phyloP scores from a whole-genome alignment of 2,888 invertebrate genomes.

The Acanthosepion esculentum region DNA sequence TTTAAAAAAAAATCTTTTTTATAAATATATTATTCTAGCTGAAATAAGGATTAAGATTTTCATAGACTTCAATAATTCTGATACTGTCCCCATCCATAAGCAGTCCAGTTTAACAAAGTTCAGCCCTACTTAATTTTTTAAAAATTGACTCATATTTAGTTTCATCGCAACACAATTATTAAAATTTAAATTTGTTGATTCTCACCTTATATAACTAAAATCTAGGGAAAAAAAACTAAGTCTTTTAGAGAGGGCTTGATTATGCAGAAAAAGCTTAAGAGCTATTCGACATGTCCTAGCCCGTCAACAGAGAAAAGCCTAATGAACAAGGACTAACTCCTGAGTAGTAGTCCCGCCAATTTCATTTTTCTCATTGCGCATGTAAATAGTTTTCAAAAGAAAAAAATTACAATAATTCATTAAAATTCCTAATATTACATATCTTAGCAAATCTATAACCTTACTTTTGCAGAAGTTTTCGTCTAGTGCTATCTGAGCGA shows the following conservation, averaged over 20 bases:
- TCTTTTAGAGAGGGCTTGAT: background rate
- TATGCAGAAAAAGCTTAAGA: background rate
- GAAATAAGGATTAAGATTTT: background rate
- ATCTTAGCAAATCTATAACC: background rate
- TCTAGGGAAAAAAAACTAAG: background rate
- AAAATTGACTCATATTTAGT: background rate
- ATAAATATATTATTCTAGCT: background rate
- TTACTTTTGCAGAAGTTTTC: background rate
- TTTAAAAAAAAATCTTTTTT: background rate
- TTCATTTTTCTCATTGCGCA: conserved; percentile 42
- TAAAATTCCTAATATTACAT: background rate
- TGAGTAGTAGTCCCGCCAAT: conserved; percentile 42
- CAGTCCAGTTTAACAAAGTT: background rate
- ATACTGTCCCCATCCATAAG: background rate
- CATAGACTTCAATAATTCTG: background rate
- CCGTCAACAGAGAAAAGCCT: background rate
- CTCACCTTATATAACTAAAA: background rate
- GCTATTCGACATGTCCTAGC: conserved; percentile 8
- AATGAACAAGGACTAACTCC: conserved; percentile 19
- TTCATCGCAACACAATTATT: background rate
- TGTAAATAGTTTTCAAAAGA: background rate
- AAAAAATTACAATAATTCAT: conserved; percentile 39
- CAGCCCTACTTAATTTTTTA: background rate
- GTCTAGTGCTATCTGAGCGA: background rate
- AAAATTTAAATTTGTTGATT: background rate